These are phyloP conservation scores for Alectoris magna DNA, from an alignment of 2,797 vertebrate genomes.

Conservation along the genomic window DNA sequence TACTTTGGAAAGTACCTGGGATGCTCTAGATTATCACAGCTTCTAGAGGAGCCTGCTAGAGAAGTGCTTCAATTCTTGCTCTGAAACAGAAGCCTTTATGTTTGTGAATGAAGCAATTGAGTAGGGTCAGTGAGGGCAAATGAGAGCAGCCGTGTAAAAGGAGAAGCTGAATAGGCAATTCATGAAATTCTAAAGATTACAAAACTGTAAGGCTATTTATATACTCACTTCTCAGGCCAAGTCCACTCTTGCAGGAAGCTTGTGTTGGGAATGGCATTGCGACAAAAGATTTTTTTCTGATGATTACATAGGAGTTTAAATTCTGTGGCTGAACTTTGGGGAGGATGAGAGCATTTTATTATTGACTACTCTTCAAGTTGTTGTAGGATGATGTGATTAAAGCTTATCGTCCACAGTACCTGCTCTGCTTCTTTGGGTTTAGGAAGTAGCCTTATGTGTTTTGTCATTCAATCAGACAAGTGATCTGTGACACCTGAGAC, in stretches of 20 bases:
- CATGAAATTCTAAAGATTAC: slow-evolving; percentile 58
- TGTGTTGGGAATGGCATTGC: background rate
- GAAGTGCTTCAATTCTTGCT: slow-evolving; percentile 36
- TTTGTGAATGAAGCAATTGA: slow-evolving; percentile 58
- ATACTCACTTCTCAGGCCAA: background rate
- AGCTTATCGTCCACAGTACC: background rate
- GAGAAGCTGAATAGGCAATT: slow-evolving; percentile 66
- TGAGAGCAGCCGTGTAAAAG: slow-evolving; percentile 52
- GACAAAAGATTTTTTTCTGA: slow-evolving; percentile 8
- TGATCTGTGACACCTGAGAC: background rate
- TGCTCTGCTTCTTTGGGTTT: background rate
- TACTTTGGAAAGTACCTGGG: slow-evolving; percentile 41
- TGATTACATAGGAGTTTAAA: slow-evolving; percentile 9
- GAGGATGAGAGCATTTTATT: background rate
- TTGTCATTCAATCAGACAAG: background rate
- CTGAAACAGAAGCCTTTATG: slow-evolving; percentile 63
- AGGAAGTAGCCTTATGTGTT: background rate
- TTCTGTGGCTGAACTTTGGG: slow-evolving; percentile 7
- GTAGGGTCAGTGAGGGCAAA: slow-evolving; percentile 42
- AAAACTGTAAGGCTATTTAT: slow-evolving; percentile 57
- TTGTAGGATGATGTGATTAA: slow-evolving; percentile 2
- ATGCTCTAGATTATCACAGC: slow-evolving; percentile 53
- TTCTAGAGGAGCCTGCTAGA: slow-evolving; percentile 49
- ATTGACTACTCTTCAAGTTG: background rate
- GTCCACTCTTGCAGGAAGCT: slow-evolving; percentile 36